Evolutionary conservation across 2,797 vertebrate genomes (phyloP), one percentile per base, ranked within the genome.

Genomic region (Myoxocephalus aenaeus): DNA sequence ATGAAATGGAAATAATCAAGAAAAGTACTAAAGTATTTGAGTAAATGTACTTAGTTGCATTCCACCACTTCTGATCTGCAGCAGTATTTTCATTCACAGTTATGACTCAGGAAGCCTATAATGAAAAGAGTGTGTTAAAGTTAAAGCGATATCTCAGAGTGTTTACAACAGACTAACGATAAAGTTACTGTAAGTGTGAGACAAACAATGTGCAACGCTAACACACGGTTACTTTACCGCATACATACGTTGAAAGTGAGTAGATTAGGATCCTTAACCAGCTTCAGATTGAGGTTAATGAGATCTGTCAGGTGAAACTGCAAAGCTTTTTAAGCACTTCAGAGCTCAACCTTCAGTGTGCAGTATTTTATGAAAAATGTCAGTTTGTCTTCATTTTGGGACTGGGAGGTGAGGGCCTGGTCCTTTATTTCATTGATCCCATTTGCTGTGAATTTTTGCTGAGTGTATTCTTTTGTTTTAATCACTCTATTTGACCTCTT

Each of bases 251-350:
- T 90, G 87, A 90, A 88, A 87, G 86, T 76, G 87, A 89, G 77
- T 79, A 87, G 90, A 94, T 94, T 94, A 94, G 87, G 83, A 86
- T 94, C 83, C 87, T 83, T 89, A 90, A 90, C 88, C 90, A 81
- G 88, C 86, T 80, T 80, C 84, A 95, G 93, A 95, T 95, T 95
- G 83, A 92, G 95, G 95, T 95, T 93, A 95, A 90, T 92, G 73
- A 91, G 93, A 93, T 92, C 87, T 94, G 92, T 89, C 88, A 80
- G 82, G 81, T 93, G 93, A 94, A 90, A 92, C 87, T 44, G 57
- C 81, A 95, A 95, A 95, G 88, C 94, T 88, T 84, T 90, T 91
- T 94, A 95, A 94, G 82, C 89, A 80, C 81, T 85, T 91, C 85
- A 86, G 68, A 81, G 75, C 88, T 85, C 89, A 83, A 77, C 72